These are phyloP conservation scores for Clepsis dumicolana DNA, from an alignment of 2,888 invertebrate genomes.

Conservation along the genomic window DNA sequence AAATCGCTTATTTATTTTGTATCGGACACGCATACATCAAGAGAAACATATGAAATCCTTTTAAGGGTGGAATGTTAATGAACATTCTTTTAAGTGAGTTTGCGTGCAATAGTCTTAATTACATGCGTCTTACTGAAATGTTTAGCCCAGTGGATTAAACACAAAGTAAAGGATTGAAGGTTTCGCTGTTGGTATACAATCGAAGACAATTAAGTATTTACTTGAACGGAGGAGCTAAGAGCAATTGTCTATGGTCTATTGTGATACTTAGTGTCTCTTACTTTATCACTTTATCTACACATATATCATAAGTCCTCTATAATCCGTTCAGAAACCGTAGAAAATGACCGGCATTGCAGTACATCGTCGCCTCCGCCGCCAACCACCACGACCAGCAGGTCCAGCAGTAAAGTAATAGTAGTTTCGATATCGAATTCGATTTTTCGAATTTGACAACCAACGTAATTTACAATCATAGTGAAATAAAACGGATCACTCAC, in stretches of 20 bases:
- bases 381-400: no score
- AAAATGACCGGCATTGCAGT: no score
- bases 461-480: no score
- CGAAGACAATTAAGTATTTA: not conserved
- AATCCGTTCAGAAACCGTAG: no score
- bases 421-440: no score
- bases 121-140: not conserved
- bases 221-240: not conserved
- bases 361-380: no score
- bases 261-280: no score
- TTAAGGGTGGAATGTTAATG: conserved; percentile 26
- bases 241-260: not conserved
- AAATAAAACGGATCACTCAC: no score
- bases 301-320: no score
- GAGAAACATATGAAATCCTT: conserved; percentile 14
- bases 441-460: no score
- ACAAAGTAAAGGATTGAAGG: conserved; percentile 6
- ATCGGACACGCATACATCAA: not conserved
- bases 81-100: conserved; percentile 4
- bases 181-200: not conserved
- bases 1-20: not conserved
- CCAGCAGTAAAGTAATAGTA: no score
- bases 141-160: not conserved
- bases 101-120: not conserved
- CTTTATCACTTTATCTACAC: no score